Base-by-base conservation (phyloP, 1,140 invertebrate species). In the Bombyx mori region DNA sequence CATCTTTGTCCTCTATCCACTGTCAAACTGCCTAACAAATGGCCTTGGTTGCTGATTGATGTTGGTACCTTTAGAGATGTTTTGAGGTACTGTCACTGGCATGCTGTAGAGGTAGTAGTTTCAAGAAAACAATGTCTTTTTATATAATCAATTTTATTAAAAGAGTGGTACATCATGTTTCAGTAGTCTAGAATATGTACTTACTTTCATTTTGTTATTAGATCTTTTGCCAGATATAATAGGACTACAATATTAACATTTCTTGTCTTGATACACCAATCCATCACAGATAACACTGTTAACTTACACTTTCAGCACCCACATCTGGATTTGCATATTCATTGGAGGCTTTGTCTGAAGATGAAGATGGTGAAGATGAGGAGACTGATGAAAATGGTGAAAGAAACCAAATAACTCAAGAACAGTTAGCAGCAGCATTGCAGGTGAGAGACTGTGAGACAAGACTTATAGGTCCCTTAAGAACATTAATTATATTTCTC, bases 241-340 rank as follows among this genome's bases (percentile, higher is more conserved):
- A 35, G 26, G 26, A 35, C 26, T 47, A 7, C n/a, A 47, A 47
- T 12, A 47, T 9, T 47, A 18, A 12, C 8, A 22, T 50, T 50
- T 12, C 8, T 9, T 3, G 6, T 47, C n/a, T 10, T 47, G 8
- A 9, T 12, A 7, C 6, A 12, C 6, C n/a, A 47, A 47, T 12
- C n/a, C 2, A 12, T 9, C n/a, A 50, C 12, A n/a, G 7, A 18
- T 50, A 50, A 18, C 6, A 8, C 22, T 8, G n/a, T 51, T 51
- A 3, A 47, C 54, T 52, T 35, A 35, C 42, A 54, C 43, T 70
- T 67, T 26, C 60, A 86, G 80, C 68, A 1, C 80, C 78, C 42
- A 82, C 77, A 47, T 84, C 82, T 10, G 82, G 82, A 3, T 86
- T 84, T 69, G 79, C 79, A n/a, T 86, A 86, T 61, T 86, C 83